These are phyloP conservation scores for Odontocerum albicorne DNA, from an alignment of 2,888 invertebrate species.

Conservation along the genomic window DNA sequence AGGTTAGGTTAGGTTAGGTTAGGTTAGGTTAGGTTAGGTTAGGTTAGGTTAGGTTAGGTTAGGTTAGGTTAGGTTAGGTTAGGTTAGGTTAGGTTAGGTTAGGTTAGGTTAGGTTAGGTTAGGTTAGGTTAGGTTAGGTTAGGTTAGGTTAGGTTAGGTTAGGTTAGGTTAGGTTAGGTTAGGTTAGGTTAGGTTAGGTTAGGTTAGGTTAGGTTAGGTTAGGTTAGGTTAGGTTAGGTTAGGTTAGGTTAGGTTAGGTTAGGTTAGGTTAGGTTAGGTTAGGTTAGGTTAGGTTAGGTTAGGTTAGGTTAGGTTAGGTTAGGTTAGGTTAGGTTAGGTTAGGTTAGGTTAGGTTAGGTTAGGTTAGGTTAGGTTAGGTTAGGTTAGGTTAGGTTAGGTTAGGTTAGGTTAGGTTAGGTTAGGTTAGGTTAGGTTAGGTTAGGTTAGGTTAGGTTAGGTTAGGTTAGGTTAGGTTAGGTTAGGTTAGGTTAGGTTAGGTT, in stretches of 20 bases:
- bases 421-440: conserved; percentile 5
- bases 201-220: conserved; percentile 5
- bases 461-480: conserved; percentile 5
- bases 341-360: conserved; percentile 5
- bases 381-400: conserved; percentile 5
- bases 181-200: conserved; percentile 5
- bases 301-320: conserved; percentile 5
- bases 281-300: conserved; percentile 5
- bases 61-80: conserved; percentile 5
- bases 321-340: conserved; percentile 5
- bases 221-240: conserved; percentile 5
- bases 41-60: conserved; percentile 5
- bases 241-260: conserved; percentile 5
- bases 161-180: conserved; percentile 5
- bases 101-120: conserved; percentile 5
- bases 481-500: conserved; percentile 5
- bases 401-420: conserved; percentile 5
- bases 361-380: conserved; percentile 5
- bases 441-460: conserved; percentile 5
- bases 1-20: conserved; percentile 5
- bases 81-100: conserved; percentile 5
- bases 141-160: conserved; percentile 5
- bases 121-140: conserved; percentile 5
- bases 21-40: conserved; percentile 5
- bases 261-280: conserved; percentile 5